Evolutionary conservation across 2,113 vertebrate genomes (phyloP), one percentile per base, ranked within the genome.

Genomic region (Erythrocercus mccallii): DNA sequence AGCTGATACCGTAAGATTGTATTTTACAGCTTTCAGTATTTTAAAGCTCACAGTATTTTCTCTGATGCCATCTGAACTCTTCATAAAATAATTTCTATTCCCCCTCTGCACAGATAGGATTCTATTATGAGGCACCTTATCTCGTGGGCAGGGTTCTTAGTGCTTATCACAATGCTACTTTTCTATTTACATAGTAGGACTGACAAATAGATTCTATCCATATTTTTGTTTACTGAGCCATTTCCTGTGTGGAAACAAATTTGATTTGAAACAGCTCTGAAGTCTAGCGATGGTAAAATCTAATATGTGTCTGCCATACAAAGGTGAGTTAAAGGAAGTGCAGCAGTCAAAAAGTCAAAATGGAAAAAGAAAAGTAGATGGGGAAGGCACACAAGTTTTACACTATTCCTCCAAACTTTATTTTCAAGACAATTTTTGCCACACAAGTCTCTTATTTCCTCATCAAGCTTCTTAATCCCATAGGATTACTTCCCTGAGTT

Each of bases 201-300:
- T 94, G 86, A 93, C 72, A 95, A 96, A 95, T 47, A 94, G 70
- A 37, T 77, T 85, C 64, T 61, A 73, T 79, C 70, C 45, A 50
- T 81, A 97, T 90, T 80, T 95, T 95, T 74, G 72, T 95, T 96
- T 93, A 86, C 88, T 92, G 84, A 96, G 62, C 42, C 81, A 79
- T 88, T 94, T 92, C 57, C 15, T 72, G 27, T 31, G 18, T 57
- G 30, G 91, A 91, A 73, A 92, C 64, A 85, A 81, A 84, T 78
- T 88, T 81, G 54, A 72, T 92, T 92, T 91, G 50, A 93, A 93
- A 58, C n/a, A 37, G 47, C 31, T 84, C 94, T 94, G 31, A 95
- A 90, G 35, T 74, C 45, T 11, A 76, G 72, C 5, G 33, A 81
- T 69, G 72, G 51, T 74, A 61, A 91, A 95, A 90, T 38, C 20